Conservation (phyloP, 2,888 invertebrate species). For the Cecidostiba fungosa region DNA sequence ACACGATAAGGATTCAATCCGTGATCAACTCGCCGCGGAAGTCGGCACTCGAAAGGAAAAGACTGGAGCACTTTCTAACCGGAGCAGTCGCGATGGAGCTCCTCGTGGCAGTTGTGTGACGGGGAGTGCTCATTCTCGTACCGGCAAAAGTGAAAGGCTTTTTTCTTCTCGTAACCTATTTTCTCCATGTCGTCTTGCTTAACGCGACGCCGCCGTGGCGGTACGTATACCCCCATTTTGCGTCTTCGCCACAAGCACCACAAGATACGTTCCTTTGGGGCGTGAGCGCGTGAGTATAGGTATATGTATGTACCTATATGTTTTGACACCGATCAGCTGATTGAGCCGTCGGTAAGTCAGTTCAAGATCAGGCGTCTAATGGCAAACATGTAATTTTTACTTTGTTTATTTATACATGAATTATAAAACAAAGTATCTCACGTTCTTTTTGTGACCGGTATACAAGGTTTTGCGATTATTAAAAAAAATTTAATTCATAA, state of each 20-base stretch:
- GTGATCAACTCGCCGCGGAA: not conserved
- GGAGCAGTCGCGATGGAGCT: not conserved
- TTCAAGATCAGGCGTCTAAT: not conserved
- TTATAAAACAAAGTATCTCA: no score
- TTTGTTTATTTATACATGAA: no score
- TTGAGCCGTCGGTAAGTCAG: slow-evolving; percentile 59
- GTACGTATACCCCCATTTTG: not conserved
- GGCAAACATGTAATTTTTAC: no score
- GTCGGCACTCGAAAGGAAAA: not conserved
- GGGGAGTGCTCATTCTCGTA: slow-evolving; percentile 5
- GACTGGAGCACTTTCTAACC: slow-evolving; percentile 29
- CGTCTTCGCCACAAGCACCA: not conserved
- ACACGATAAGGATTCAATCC: not conserved
- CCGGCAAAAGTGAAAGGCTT: slow-evolving; percentile 55
- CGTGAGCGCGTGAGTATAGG: slow-evolving; percentile 19
- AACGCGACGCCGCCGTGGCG: not conserved
- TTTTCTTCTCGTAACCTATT: slow-evolving; percentile 57
- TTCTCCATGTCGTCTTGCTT: slow-evolving; percentile 26
- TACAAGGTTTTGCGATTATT: no score
- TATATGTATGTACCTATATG: not conserved
- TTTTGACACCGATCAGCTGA: slow-evolving; percentile 62
- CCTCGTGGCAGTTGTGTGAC: slow-evolving; percentile 27
- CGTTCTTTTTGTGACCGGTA: no score
- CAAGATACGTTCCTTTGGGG: slow-evolving; percentile 1
- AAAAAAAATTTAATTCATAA: no score